Evolutionary conservation across 2,113 vertebrate species (phyloP).

Genomic region (Aspiorhynchus laticeps): DNA sequence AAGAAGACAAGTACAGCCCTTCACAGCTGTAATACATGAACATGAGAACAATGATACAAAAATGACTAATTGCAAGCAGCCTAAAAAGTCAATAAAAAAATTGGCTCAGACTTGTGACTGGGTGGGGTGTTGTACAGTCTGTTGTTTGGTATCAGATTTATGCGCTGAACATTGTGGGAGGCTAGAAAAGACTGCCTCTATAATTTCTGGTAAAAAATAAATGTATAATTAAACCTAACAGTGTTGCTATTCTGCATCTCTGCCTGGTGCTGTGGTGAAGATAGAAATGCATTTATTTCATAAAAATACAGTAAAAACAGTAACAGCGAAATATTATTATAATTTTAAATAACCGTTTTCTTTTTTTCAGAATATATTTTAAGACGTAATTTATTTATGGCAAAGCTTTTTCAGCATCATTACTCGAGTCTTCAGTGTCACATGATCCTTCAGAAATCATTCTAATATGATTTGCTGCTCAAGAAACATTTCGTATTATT

Average conservation of each 20-base stretch:
- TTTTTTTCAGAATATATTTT: neutral
- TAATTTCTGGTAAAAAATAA: neutral
- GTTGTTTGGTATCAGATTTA: neutral
- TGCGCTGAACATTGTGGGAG: neutral
- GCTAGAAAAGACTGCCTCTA: neutral
- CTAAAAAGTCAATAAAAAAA: neutral
- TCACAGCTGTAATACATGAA: neutral
- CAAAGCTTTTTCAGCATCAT: neutral
- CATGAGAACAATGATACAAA: neutral
- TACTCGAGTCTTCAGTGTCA: neutral
- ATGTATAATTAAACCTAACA: slow-evolving; percentile 24
- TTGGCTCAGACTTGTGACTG: neutral
- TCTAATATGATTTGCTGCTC: neutral
- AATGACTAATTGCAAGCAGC: neutral
- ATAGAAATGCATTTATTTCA: neutral
- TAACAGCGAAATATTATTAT: neutral
- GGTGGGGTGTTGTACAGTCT: neutral
- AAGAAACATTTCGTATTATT: neutral
- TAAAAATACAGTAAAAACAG: neutral
- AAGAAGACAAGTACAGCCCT: neutral
- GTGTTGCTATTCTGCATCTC: neutral
- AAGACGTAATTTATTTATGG: neutral
- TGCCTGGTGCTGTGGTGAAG: neutral
- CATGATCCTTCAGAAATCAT: neutral
- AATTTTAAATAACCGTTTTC: neutral